These are phyloP conservation scores for Leptinotarsa lineolata DNA, from an alignment of 1,140 invertebrate species.

Conservation along the genomic window DNA sequence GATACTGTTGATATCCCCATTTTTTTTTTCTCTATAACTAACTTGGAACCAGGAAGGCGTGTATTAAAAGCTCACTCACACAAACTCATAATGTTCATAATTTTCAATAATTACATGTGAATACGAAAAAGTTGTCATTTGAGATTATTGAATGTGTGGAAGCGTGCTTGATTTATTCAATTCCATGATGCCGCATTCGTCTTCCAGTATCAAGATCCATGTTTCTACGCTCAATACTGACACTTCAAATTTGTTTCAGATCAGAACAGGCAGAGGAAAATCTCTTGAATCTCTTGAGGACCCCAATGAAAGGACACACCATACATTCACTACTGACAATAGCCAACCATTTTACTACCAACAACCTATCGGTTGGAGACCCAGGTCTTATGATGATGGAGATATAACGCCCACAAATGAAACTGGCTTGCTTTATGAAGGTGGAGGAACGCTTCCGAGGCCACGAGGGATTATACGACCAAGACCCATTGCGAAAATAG, in stretches of 20 bases:
- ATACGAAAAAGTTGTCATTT: not conserved
- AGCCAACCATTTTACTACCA: constrained; percentile 61
- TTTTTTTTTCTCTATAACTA: too few relatives aligned
- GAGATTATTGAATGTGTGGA: not conserved
- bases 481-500: constrained; percentile 83
- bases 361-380: constrained; percentile 66
- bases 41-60: too few relatives aligned
- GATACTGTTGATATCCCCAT: not conserved
- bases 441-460: constrained; percentile 81
- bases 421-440: constrained; percentile 63
- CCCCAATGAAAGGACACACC: constrained; percentile 64
- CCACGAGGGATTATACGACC: constrained; percentile 80
- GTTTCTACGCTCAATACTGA: not conserved
- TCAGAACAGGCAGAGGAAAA: constrained; percentile 75
- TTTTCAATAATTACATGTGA: too few relatives aligned
- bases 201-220: too few relatives aligned
- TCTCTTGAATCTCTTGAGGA: constrained; percentile 83
- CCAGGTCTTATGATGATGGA: constrained; percentile 83
- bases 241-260: constrained; percentile 56
- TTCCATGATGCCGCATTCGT: too few relatives aligned
- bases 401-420: constrained; percentile 89
- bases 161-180: not conserved
- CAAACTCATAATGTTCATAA: too few relatives aligned
- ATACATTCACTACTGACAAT: constrained; percentile 65
- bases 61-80: too few relatives aligned